These are phyloP conservation scores for Bursaphelenchus okinawaensis DNA, from an alignment of 2,888 invertebrate genomes.

Conservation along the genomic window DNA sequence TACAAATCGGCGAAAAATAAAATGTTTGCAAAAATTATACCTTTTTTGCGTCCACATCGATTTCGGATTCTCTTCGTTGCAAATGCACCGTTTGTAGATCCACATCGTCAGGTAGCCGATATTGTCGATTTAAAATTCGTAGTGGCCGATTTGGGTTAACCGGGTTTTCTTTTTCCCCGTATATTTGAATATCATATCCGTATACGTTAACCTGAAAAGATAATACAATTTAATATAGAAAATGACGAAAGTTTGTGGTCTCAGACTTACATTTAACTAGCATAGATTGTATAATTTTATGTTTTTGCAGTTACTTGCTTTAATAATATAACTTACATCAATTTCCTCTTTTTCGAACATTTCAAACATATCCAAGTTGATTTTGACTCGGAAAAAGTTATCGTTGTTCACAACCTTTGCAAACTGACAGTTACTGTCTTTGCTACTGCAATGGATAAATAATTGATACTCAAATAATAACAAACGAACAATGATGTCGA, in stretches of 20 bases:
- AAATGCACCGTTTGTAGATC: constrained; percentile 21
- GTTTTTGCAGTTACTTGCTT: no score
- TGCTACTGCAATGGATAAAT: background rate
- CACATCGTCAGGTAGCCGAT: constrained; percentile 26
- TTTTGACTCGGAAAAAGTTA: constrained; percentile 13
- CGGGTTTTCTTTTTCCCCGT: constrained; percentile 24
- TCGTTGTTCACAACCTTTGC: constrained; percentile 11
- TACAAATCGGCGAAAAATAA: background rate
- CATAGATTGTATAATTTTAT: background rate
- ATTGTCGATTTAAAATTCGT: constrained; percentile 24
- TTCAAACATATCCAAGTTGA: constrained; percentile 17
- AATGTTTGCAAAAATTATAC: background rate
- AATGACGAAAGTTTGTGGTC: no score
- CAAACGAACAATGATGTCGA: background rate
- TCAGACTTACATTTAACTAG: no score
- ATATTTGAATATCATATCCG: constrained; percentile 25
- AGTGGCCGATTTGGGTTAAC: constrained; percentile 19
- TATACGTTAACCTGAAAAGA: constrained; percentile 18
- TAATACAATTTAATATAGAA: background rate
- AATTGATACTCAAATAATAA: background rate
- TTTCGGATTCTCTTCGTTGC: constrained; percentile 15
- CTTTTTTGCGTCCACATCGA: constrained; percentile 18
- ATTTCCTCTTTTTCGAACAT: constrained; percentile 20
- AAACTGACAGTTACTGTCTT: constrained; percentile 1
- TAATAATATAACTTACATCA: constrained; percentile 18